Conservation (phyloP, 2,888 invertebrate genomes). For the Priocnemis perturbator region DNA sequence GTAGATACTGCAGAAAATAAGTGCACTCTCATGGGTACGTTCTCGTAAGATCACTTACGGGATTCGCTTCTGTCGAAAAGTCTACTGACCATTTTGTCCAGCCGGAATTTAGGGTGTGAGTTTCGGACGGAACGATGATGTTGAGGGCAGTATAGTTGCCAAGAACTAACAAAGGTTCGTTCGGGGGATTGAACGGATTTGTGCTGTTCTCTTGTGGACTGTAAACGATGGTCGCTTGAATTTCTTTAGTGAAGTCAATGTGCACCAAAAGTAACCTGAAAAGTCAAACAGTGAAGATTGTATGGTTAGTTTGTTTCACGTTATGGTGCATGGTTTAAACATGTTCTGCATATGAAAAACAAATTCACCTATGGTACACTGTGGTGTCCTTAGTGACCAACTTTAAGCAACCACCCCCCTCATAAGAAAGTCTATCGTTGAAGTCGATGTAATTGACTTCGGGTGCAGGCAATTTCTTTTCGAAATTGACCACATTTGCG, state of each 20-base stretch:
- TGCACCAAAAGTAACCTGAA: slow-evolving; percentile 66
- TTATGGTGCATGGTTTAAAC: background rate
- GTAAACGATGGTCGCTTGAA: slow-evolving; percentile 64
- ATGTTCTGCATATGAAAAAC: background rate
- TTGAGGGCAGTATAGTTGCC: slow-evolving; percentile 58
- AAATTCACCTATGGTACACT: slow-evolving; percentile 64
- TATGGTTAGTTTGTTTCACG: background rate
- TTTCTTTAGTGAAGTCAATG: slow-evolving; percentile 59
- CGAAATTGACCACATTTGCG: slow-evolving; percentile 25
- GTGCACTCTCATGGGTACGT: background rate
- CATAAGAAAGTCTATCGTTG: slow-evolving; percentile 61
- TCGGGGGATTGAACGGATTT: background rate
- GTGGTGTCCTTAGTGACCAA: slow-evolving; percentile 56
- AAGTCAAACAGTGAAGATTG: background rate
- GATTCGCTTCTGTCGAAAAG: background rate
- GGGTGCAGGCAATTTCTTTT: slow-evolving; percentile 28
- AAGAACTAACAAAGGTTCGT: slow-evolving; percentile 50
- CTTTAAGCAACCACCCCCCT: slow-evolving; percentile 70
- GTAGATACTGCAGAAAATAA: slow-evolving; percentile 54
- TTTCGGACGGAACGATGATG: slow-evolving; percentile 55
- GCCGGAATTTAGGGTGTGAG: slow-evolving; percentile 46
- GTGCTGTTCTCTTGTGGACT: slow-evolving; percentile 29
- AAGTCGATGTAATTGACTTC: slow-evolving; percentile 61
- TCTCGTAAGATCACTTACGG: background rate
- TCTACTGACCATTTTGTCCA: slow-evolving; percentile 67